Base-by-base conservation (phyloP, 2,888 invertebrate genomes). In the Capitulum mitella region DNA sequence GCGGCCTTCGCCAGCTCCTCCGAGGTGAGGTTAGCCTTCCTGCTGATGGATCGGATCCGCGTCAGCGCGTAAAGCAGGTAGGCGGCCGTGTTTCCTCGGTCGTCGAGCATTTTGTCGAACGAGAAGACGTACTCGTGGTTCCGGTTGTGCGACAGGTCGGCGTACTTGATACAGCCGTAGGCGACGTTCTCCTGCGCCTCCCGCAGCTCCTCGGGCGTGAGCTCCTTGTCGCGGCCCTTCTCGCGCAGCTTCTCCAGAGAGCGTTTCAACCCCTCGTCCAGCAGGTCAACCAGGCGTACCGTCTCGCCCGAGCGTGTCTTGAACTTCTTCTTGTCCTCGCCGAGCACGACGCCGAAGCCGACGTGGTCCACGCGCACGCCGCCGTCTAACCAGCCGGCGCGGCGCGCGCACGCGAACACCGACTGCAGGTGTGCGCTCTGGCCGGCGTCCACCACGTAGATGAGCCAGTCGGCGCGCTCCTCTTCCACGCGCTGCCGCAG, bases 261-360 rank as follows among this genome's bases (percentile, higher is more conserved):
- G 79, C 95, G 89, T 82, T 90, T 92, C 77, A 97, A 84, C 85
- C 89, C 99, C 88, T 99, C 98, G 83, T 98, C 93, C 14, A 99
- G 87, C 74, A 99, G 88, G 82, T 97, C 93, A 12, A 89, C 89
- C 12, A 99, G 88, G 83, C 93, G 91, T 0, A 99, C 92, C 0
- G 97, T 96, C 81, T 98, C 98, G 0, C 98, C 98, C 1, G 98
- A 97, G 76, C 99, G 90, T 0, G 98, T 98, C 87, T 99, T 99
- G 85, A 99, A 98, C 87, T 98, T 99, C 86, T 99, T 99, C 84
- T 94, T 96, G 87, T 99, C 98, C 86, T 98, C 98, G 26, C 99
- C 99, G 3, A 99, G 87, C 0, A 99, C 99, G 14, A 98, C 94
- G 26, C 99, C 99, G 86, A 99, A 99, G 1, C 92, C 92, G 26